Evolutionary conservation across 2,888 invertebrate species (phyloP), one percentile per base, ranked within the genome.

Genomic region (Leucophora obtusa): DNA sequence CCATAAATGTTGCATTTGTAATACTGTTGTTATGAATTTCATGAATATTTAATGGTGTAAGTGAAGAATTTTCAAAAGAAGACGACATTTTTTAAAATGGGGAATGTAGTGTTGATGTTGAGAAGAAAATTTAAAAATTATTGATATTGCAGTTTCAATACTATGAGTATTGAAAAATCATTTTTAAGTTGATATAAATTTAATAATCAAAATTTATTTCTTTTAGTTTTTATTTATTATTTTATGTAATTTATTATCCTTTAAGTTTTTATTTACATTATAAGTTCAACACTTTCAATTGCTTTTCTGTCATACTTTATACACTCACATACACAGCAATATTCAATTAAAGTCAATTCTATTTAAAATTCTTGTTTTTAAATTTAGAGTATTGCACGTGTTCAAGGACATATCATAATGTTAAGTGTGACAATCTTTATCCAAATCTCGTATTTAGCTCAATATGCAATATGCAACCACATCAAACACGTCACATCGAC

Each of bases 41-140:
- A 47, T 47, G n/a, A 6, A 47, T 18, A 68, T 8, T 5, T 10
- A 7, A 4, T 70, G 68, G 43, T 58, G 54, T 8, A 24, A 50
- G 24, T 11, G 50, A 68, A 17, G 11, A 53, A 18, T 73, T 73
- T 35, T 65, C 69, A 11, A 53, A 35, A 11, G 50, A 24, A 8
- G 43, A 47, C 43, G 43, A 47, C 43, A 47, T 47, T 47, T 47
- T 47, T 2, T 38, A 9, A 1, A 43, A n/a, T 0, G n/a, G 6
- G n/a, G 43, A 47, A 47, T 47, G n/a, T 47, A 6, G 1, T 28
- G 28, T 28, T 28, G 6, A 6, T 28, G 28, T 28, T 28, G 6
- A 28, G 28, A 3, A 14, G n/a, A 7, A n/a, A 47, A 2, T 47
- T 47, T 47, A 47, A 47, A n/a, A n/a, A n/a, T 47, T n/a, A n/a